Evolutionary conservation across 1,140 invertebrate species (phyloP).

Genomic region (Drosophila repletoides): DNA sequence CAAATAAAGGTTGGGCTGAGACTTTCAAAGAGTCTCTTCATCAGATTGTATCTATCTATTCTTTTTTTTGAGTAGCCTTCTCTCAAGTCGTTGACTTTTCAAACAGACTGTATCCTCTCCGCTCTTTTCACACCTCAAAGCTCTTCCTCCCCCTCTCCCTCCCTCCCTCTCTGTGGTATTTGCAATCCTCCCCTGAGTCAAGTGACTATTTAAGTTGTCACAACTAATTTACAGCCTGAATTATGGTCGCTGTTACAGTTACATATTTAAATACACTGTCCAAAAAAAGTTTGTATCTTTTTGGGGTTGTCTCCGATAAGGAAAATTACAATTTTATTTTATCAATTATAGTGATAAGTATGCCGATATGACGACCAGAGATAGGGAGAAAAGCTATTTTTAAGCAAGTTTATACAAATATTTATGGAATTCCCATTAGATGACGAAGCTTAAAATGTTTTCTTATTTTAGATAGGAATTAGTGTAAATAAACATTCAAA

Average conservation of each 20-base stretch:
- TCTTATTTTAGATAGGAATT: no score
- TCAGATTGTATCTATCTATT: neutral
- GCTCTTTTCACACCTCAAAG: neutral
- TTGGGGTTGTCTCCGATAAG: no score
- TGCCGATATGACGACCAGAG: no score
- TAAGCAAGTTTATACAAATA: no score
- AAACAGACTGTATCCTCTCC: no score
- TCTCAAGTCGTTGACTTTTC: no score
- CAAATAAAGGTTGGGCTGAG: slow-evolving; percentile 72
- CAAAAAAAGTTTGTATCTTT: neutral
- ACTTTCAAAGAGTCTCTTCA: slow-evolving; percentile 21
- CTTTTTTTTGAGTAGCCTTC: neutral
- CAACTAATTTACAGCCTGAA: slow-evolving; percentile 9
- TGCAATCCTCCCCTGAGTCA: neutral
- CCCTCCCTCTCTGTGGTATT: neutral
- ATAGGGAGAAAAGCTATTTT: no score
- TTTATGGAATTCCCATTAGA: no score
- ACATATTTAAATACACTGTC: slow-evolving; percentile 27
- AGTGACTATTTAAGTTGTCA: slow-evolving; percentile 3
- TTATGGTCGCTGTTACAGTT: slow-evolving; percentile 19
- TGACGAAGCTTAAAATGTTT: no score
- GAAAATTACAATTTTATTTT: no score
- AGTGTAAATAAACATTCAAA: no score
- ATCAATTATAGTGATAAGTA: no score
- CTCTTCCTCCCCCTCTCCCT: neutral